Conservation (phyloP, 2,797 vertebrate genomes). For the Sebastes itinus region DNA sequence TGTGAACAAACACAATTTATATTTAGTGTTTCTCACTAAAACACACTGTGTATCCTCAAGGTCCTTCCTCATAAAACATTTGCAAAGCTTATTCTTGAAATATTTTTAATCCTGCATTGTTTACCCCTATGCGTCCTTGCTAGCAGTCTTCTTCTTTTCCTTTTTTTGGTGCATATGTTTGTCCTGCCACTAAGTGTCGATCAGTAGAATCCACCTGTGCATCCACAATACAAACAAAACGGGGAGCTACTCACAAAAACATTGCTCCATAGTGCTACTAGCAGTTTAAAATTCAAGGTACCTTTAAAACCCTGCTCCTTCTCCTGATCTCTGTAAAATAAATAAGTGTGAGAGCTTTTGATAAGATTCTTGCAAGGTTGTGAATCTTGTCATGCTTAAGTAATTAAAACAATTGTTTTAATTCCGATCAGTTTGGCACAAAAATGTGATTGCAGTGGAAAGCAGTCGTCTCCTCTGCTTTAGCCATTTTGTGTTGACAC, state of each 20-base stretch:
- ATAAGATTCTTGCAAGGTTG: not conserved
- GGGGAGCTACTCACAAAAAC: not conserved
- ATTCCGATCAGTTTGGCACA: constrained; percentile 16
- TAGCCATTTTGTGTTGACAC: constrained; percentile 15
- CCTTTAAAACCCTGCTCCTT: not conserved
- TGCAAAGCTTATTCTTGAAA: not conserved
- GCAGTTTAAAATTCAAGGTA: not conserved
- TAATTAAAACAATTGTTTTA: constrained; percentile 24
- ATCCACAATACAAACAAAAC: not conserved
- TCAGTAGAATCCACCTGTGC: not conserved
- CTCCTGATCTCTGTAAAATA: not conserved
- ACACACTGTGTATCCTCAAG: not conserved
- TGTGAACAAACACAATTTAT: not conserved
- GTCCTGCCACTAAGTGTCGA: not conserved
- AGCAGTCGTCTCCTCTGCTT: not conserved
- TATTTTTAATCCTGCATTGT: not conserved
- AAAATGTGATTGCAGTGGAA: constrained; percentile 10
- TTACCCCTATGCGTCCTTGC: not conserved
- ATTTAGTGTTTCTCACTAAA: not conserved
- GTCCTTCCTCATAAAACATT: not conserved
- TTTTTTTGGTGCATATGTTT: not conserved
- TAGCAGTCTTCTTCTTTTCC: not conserved
- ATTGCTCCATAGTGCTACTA: not conserved
- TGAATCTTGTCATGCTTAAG: not conserved
- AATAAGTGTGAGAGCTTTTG: not conserved